Evolutionary conservation across 2,888 invertebrate genomes (phyloP).

Genomic region (Papilio demoleus): DNA sequence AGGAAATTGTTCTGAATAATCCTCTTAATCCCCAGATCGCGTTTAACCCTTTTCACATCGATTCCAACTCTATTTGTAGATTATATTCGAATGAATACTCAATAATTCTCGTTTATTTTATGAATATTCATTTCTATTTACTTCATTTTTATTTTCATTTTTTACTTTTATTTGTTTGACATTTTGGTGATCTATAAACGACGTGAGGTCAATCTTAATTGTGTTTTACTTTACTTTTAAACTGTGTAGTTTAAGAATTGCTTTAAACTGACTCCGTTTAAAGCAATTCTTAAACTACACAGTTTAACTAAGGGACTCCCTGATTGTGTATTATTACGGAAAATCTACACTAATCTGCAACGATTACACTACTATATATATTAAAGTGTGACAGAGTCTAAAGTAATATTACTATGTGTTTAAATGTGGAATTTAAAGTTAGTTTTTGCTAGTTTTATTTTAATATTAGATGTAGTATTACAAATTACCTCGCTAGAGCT

Average conservation of each 20-base stretch:
- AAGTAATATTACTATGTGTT: neutral
- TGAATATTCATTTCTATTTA: neutral
- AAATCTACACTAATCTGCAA: no score
- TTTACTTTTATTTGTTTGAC: no score
- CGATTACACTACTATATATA: neutral
- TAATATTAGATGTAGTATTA: constrained; percentile 1
- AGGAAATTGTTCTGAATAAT: neutral
- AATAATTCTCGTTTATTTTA: neutral
- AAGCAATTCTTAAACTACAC: no score
- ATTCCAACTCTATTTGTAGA: constrained; percentile 7
- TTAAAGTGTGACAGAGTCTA: no score
- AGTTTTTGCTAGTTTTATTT: constrained; percentile 1
- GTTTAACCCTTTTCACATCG: constrained; percentile 19
- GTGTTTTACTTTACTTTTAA: no score
- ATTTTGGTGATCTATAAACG: no score
- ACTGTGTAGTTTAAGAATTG: no score
- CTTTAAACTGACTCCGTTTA: no score
- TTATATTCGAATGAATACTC: neutral
- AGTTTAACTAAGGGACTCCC: no score
- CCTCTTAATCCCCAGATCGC: constrained; percentile 27
- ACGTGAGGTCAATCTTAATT: no score
- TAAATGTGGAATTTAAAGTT: neutral
- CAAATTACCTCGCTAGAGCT: constrained; percentile 24
- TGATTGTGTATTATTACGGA: no score
- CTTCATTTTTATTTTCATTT: neutral